phyloP scores from a whole-genome alignment of 2,888 invertebrate genomes.

The Phortica magna region DNA sequence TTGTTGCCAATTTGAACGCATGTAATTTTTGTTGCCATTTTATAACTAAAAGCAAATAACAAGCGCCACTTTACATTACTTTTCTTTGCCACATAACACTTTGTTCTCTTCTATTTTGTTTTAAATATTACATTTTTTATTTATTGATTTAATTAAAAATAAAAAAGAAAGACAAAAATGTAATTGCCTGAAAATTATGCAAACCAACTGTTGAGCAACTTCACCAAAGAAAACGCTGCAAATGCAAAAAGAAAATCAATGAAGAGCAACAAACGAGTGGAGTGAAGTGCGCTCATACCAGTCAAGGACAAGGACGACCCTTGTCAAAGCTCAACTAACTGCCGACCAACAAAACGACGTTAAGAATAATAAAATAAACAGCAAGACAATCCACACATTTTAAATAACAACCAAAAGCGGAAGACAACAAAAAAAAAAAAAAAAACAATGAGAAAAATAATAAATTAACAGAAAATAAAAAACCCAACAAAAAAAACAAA shows the following conservation, averaged over 20 bases:
- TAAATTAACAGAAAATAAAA: constrained; percentile 21
- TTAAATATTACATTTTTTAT: no score
- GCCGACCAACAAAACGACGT: not conserved
- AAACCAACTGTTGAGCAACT: no score
- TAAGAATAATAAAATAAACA: constrained; percentile 5
- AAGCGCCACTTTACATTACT: no score
- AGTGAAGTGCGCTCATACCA: not conserved
- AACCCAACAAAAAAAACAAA: not conserved
- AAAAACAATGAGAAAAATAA: constrained; percentile 10
- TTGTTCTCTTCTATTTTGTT: no score
- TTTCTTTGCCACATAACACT: no score
- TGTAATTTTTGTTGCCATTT: no score
- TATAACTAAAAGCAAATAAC: no score
- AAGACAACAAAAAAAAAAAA: constrained; percentile 12
- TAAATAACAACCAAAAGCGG: constrained; percentile 18
- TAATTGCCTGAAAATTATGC: no score
- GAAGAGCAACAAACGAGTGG: not conserved
- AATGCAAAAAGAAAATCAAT: not conserved
- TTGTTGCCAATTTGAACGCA: no score
- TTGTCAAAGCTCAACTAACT: constrained; percentile 14
- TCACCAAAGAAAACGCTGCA: no score
- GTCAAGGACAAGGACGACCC: constrained; percentile 14
- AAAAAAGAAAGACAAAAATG: no score
- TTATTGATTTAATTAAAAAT: no score
- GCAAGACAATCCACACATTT: constrained; percentile 25